Conservation (phyloP, 2,113 vertebrate species). For the Serilophus lunatus region DNA sequence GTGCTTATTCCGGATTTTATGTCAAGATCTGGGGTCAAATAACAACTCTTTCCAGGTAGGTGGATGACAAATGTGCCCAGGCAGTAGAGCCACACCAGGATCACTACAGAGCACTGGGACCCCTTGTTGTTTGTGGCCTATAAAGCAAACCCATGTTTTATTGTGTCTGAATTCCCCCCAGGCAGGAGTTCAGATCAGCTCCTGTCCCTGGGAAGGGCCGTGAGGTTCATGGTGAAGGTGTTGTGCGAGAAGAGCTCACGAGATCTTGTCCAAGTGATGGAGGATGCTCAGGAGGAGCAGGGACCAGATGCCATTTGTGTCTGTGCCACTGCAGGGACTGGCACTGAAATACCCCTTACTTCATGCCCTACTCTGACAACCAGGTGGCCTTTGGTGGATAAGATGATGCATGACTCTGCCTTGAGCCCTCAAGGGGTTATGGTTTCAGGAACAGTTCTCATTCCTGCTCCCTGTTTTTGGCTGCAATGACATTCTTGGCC, state of each 20-base stretch:
- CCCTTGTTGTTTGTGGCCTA: not conserved
- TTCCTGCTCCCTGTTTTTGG: not conserved
- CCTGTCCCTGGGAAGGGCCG: not conserved
- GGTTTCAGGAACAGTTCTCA: not conserved
- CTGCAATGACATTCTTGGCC: not conserved
- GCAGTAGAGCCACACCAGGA: not conserved
- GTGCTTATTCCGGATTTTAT: not conserved
- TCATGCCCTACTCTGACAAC: not conserved
- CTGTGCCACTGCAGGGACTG: not conserved
- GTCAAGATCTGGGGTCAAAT: not conserved
- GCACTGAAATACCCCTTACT: not conserved
- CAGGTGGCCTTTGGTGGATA: fast-evolving
- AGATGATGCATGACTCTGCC: not conserved
- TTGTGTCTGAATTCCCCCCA: not conserved
- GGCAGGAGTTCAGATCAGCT: not conserved
- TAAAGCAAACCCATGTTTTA: not conserved
- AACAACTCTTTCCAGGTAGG: not conserved
- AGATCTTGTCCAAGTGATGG: not conserved
- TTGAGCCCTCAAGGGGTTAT: not conserved
- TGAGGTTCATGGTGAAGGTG: not conserved
- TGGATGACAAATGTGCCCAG: not conserved
- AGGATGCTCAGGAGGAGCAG: not conserved
- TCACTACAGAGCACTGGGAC: not conserved
- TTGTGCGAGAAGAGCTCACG: not conserved
- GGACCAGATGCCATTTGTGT: not conserved